These are phyloP conservation scores for Takifugu rubripes DNA, from an alignment of 2,797 vertebrate genomes.

Conservation along the genomic window DNA sequence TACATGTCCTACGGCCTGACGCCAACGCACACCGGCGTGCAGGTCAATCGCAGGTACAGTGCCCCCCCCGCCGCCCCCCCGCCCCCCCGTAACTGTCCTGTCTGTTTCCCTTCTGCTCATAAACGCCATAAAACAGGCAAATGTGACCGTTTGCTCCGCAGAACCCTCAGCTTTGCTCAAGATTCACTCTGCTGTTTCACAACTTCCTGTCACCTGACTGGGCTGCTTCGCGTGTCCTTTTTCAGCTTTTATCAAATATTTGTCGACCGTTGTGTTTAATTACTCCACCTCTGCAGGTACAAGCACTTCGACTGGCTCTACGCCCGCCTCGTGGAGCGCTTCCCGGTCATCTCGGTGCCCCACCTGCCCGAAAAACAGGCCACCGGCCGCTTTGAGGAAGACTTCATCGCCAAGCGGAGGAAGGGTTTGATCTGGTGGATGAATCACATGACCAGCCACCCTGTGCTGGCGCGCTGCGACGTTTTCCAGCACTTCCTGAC, in stretches of 20 bases:
- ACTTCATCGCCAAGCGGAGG: conserved; percentile 94
- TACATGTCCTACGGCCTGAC: conserved; percentile 96
- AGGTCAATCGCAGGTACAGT: conserved; percentile 90
- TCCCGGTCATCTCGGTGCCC: conserved; percentile 93
- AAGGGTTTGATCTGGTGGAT: conserved; percentile 98
- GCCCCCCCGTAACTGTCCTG: conserved; percentile 6
- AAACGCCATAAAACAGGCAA: too few species aligned
- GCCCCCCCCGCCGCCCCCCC: background rate
- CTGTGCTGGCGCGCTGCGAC: conserved; percentile 88
- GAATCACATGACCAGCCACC: conserved; percentile 97
- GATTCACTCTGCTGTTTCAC: conserved; percentile 19
- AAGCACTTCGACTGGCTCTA: conserved; percentile 98
- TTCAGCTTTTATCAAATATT: background rate
- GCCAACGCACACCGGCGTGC: conserved; percentile 84
- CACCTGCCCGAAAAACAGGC: conserved; percentile 97
- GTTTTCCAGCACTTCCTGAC: conserved; percentile 97
- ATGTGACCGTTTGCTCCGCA: background rate
- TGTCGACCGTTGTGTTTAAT: background rate
- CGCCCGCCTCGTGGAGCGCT: conserved; percentile 88
- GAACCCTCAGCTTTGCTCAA: conserved; percentile 27
- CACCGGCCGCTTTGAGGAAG: conserved; percentile 94
- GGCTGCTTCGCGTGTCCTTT: too few species aligned
- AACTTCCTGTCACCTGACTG: conserved; percentile 16
- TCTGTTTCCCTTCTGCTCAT: too few species aligned
- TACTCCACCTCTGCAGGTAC: conserved; percentile 72